Evolutionary conservation across 2,113 vertebrate species (phyloP).

Genomic region (Protobothrops flavoviridis): DNA sequence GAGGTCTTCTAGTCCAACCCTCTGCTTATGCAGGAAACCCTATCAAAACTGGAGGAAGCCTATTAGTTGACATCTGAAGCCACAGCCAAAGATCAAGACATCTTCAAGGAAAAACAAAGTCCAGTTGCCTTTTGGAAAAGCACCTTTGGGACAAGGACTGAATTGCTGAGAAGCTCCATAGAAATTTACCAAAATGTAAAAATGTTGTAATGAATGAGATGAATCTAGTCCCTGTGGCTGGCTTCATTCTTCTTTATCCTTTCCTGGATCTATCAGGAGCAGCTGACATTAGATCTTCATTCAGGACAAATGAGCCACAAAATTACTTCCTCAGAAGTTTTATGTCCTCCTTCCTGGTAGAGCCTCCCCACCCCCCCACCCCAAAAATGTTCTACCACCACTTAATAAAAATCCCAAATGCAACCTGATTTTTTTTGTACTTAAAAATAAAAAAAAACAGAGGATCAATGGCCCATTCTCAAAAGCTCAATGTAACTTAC

Average conservation of each 20-base stretch:
- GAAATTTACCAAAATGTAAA: no score
- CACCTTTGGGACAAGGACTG: no score
- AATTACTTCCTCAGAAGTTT: neutral
- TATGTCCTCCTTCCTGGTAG: neutral
- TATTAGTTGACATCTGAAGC: no score
- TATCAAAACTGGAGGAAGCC: neutral
- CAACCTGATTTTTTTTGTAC: neutral
- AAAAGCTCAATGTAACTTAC: neutral
- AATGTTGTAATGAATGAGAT: no score
- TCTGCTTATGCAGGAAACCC: no score
- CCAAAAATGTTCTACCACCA: neutral
- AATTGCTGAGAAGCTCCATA: no score
- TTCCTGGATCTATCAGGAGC: neutral
- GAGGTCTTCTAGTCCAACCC: no score
- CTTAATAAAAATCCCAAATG: neutral
- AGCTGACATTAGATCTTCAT: neutral
- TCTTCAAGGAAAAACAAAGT: neutral
- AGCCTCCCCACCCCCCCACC: neutral
- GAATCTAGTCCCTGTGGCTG: neutral
- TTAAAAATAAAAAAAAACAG: neutral
- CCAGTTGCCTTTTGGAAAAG: no score
- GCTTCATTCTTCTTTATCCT: neutral
- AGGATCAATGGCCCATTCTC: neutral
- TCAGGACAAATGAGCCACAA: neutral
- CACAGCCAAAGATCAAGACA: neutral